Conservation (phyloP, 2,113 vertebrate species). For the Globicephala melas region DNA sequence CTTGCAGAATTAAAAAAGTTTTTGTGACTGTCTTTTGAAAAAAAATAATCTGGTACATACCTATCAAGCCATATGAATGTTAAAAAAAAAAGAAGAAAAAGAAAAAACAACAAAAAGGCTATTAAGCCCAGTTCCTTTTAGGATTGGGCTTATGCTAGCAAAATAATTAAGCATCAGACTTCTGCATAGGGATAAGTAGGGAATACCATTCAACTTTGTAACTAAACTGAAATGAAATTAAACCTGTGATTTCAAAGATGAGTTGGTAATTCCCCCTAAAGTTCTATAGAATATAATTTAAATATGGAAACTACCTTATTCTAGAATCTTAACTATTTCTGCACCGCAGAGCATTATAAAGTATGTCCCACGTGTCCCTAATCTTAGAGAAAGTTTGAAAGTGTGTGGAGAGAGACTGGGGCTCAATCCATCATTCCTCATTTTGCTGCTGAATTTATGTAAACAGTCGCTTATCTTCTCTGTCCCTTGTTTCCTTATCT, state of each 20-base stretch:
- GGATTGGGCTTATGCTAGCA: background rate
- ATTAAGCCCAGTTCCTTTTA: background rate
- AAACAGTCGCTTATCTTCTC: background rate
- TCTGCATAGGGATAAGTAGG: background rate
- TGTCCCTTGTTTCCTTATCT: background rate
- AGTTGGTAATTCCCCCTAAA: background rate
- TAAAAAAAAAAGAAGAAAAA: background rate
- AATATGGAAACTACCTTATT: background rate
- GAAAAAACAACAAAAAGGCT: background rate
- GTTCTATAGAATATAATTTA: background rate
- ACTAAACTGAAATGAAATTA: background rate
- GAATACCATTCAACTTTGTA: background rate
- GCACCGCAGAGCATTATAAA: background rate
- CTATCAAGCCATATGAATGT: background rate
- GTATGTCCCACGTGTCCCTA: background rate
- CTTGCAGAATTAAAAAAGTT: background rate
- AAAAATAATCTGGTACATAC: background rate
- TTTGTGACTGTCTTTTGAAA: background rate
- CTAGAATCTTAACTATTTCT: background rate
- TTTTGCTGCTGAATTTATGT: background rate
- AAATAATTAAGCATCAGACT: conserved; percentile 5
- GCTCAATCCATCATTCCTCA: background rate
- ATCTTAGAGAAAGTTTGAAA: conserved; percentile 7
- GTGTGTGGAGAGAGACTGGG: background rate
- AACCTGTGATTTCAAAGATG: background rate